Base-by-base conservation (phyloP, 1,140 invertebrate genomes). In the Pollicipes pollicipes region DNA sequence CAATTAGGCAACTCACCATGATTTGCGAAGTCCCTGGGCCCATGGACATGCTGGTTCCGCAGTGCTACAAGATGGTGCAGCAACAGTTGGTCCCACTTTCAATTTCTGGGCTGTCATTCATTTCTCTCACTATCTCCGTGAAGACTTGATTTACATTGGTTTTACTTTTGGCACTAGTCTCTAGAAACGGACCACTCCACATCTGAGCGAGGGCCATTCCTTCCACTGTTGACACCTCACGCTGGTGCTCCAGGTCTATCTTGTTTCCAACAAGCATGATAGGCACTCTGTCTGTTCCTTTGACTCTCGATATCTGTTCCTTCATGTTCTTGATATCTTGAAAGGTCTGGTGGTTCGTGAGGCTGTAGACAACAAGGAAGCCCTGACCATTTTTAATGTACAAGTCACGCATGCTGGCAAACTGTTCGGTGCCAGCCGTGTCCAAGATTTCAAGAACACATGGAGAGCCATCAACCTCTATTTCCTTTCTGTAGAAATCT, bases 331-430 rank as follows among this genome's bases (percentile, higher is more conserved):
- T 95, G 78, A 99, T 98, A 82, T 99, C 97, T 83, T 98, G 92
- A 80, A 95, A 95, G 64, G 91, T 94, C 78, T 94, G 91, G 77
- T 92, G 88, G 80, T 90, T 93, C 58, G 92, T 95, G 73, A 95
- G 85, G 76, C 90, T 92, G 84, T 98, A 99, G 73, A 99, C 96
- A 72, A 99, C 91, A 76, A 99, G 93, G 84, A 99, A 98, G 70
- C 96, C 97, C 82, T 98, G 95, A 21, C 97, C 97, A 82, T 99
- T 99, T 83, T 99, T 99, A 90, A 99, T 99, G 81, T 99, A 99
- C 76, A 99, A 85, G 85, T 99, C 97, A 78, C 97, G 87, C 97
- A 99, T 99, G 73, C 96, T 95, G 77, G 97, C 98, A 82, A 99
- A 99, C 88, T 99, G 97, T 87, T 99, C 97, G 75, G 97, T 99